Percentiles rank a stretch among this genome's conserved stretches.
Evolutionary conservation across 2,113 vertebrate species (phyloP).

Genomic region (Marmota flaviventris): DNA sequence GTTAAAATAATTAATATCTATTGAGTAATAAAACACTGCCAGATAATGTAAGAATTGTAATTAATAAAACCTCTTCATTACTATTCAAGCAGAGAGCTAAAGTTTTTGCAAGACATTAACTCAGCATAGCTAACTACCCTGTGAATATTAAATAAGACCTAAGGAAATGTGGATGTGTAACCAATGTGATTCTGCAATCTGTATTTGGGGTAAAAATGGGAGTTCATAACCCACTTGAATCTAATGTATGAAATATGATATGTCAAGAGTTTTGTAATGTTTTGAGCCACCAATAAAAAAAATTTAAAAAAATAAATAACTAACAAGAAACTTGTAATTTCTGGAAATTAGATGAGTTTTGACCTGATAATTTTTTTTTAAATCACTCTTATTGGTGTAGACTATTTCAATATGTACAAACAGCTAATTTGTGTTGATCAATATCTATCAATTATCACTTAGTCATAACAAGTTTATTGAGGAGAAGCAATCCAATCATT

Average conservation of each 20-base stretch:
- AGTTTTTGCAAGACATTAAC: neutral
- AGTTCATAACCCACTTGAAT: too few species aligned
- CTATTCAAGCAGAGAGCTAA: conserved; percentile 40
- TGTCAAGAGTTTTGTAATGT: too few species aligned
- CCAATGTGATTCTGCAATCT: too few species aligned
- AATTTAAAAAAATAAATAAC: neutral
- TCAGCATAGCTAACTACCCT: neutral
- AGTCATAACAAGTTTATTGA: neutral
- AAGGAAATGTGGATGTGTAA: neutral
- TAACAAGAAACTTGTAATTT: neutral
- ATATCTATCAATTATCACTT: neutral
- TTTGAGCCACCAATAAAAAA: too few species aligned
- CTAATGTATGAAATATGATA: too few species aligned
- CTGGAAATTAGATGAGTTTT: conserved; percentile 21
- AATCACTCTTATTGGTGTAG: neutral
- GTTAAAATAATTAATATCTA: conserved; percentile 10
- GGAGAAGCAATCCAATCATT: neutral
- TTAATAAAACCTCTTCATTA: neutral
- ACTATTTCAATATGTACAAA: neutral
- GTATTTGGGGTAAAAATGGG: too few species aligned
- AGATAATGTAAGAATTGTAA: conserved; percentile 3
- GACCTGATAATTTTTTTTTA: neutral
- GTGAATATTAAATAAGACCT: conserved; percentile 10
- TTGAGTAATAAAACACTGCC: neutral
- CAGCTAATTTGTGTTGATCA: neutral